Evolutionary conservation across 2,888 invertebrate genomes (phyloP), one percentile per base, ranked within the genome.

Genomic region (Pollenia angustigena): DNA sequence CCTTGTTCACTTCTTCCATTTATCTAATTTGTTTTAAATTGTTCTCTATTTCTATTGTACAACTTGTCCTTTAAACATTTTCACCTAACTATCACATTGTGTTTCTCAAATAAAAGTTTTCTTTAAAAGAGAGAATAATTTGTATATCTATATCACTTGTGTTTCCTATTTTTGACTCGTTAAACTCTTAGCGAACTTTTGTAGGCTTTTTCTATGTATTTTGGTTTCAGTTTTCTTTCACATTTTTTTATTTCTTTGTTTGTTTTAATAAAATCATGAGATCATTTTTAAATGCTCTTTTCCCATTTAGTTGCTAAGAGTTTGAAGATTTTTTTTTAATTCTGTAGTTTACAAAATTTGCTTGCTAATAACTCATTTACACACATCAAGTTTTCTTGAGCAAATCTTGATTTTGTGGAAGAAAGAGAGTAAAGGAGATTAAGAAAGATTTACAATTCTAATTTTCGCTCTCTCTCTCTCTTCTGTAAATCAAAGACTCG

Each of bases 81-180:
- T 84, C 81, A 78, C 84, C 74, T 81, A 44, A 76, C 78, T 87
- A 87, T 87, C 87, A 87, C 87, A 87, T 81, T 74, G 84, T 68
- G 78, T 84, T 87, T 68, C 84, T 76, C 69, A 60, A 52, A 69
- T 75, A 60, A 50, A 58, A 42, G 14, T 16, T 42, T 23, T n/a
- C 10, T 68, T 46, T 58, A 1, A 44, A 32, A 54, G 16, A 64
- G 46, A 62, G 68, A 72, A 48, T 44, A 14, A 16, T 32, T 64
- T 48, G 32, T 32, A 32, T 32, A 32, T 32, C 6, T 32, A 6
- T 60, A 23, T 58, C 48, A 12, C 58, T 75, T 68, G 32, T 46
- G 18, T 23, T 23, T 16, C 32, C 16, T 16, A 9, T 42, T 56
- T 54, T 32, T 50, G 42, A 10, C 40, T 32, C 32, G 32, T 32